Evolutionary conservation across 2,888 invertebrate species (phyloP).

Genomic region (Eilema caniola): DNA sequence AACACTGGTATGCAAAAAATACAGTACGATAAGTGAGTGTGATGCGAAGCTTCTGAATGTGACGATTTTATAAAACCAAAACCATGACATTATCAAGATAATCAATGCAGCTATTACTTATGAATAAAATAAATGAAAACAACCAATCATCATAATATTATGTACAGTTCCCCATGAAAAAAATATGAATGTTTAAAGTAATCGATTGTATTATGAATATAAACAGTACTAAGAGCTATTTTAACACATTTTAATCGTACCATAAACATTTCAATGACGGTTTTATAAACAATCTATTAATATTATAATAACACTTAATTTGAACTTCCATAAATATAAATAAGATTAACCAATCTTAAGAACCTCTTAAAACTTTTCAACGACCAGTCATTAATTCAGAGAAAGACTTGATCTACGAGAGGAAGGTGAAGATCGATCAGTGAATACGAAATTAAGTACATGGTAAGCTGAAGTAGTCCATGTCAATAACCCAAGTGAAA

Average conservation of each 20-base stretch:
- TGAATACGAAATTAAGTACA: conserved; percentile 1
- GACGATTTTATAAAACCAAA: not conserved
- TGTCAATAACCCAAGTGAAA: not conserved
- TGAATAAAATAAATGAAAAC: not conserved
- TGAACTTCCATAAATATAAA: conserved; percentile 15
- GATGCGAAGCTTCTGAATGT: not conserved
- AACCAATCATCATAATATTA: not conserved
- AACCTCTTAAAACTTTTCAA: conserved; percentile 16
- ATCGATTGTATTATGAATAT: not conserved
- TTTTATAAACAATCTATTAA: conserved; percentile 13
- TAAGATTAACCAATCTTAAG: conserved; percentile 17
- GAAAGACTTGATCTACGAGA: conserved; percentile 8
- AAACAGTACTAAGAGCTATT: not conserved
- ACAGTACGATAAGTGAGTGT: too few relatives aligned
- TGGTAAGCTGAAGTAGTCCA: not conserved
- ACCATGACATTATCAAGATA: not conserved
- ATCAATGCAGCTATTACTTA: not conserved
- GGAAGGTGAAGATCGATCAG: not conserved
- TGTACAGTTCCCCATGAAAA: not conserved
- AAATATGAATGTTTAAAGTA: not conserved
- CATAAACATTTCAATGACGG: conserved; percentile 5
- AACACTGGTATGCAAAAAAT: too few relatives aligned
- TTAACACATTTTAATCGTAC: not conserved
- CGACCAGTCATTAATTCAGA: conserved; percentile 8
- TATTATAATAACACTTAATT: conserved; percentile 16